These are phyloP conservation scores for Malurus splendens DNA, from an alignment of 2,797 vertebrate genomes.

Conservation along the genomic window DNA sequence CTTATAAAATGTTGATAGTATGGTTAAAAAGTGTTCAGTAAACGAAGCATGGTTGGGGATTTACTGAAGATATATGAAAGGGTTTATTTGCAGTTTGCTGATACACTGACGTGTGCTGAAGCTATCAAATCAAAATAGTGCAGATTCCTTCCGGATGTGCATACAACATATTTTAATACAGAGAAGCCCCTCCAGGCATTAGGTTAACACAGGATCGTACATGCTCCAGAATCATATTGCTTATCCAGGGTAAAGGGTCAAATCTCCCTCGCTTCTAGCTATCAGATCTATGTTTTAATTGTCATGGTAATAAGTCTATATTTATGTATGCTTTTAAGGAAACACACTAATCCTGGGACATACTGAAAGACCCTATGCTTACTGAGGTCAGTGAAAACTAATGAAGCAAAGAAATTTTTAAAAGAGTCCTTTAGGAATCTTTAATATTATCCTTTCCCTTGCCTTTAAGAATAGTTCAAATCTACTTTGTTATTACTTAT, in stretches of 20 bases:
- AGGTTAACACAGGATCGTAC: neutral
- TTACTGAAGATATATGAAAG: neutral
- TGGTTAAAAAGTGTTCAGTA: neutral
- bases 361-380: neutral
- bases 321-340: neutral
- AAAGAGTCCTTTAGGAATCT: neutral
- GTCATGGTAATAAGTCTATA: neutral
- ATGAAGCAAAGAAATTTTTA: neutral
- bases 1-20: neutral
- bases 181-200: neutral
- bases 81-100: neutral
- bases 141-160: neutral
- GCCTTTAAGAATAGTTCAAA: neutral
- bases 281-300: neutral
- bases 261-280: neutral
- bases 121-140: neutral
- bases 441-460: neutral
- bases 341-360: neutral
- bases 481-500: neutral
- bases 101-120: neutral
- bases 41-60: neutral
- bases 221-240: neutral
- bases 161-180: neutral
- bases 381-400: neutral
- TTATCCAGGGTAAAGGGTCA: neutral